Conservation (phyloP, 2,888 invertebrate genomes). For the Baccha elongata region DNA sequence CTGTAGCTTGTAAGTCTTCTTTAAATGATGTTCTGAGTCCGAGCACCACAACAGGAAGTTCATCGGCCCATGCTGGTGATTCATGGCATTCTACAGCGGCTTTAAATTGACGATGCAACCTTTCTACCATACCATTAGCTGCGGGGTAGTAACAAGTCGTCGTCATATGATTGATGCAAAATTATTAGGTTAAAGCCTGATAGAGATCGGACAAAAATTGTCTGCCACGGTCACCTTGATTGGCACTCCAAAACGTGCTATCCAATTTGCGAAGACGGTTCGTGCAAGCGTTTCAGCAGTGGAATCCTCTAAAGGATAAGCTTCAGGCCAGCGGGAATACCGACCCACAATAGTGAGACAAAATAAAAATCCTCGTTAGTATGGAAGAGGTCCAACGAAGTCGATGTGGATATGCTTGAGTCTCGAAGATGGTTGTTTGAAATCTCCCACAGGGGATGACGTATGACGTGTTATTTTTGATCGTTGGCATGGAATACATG, state of each 20-base stretch:
- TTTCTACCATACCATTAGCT: too few relatives aligned
- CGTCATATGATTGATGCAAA: conserved; percentile 3
- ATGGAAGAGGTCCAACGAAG: too few relatives aligned
- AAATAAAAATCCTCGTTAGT: neutral
- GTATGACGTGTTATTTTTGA: too few relatives aligned
- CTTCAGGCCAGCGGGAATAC: conserved; percentile 28
- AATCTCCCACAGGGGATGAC: too few relatives aligned
- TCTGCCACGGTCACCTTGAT: conserved; percentile 15
- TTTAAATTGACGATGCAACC: too few relatives aligned
- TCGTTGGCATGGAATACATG: too few relatives aligned
- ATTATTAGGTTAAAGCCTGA: neutral
- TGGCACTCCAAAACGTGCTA: too few relatives aligned
- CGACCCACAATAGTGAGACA: conserved; percentile 22
- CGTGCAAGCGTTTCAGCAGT: conserved; percentile 17
- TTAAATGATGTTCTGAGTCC: neutral
- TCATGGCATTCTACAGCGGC: too few relatives aligned
- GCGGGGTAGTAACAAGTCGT: conserved; percentile 15
- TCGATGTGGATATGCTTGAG: too few relatives aligned
- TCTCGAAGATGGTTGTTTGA: too few relatives aligned
- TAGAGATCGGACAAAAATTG: conserved; percentile 22
- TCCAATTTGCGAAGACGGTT: neutral
- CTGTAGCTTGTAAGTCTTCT: neutral
- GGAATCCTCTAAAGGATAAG: conserved; percentile 23
- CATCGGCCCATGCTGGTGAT: too few relatives aligned
- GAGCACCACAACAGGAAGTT: too few relatives aligned